These are phyloP conservation scores for Sclerurus mexicanus DNA, from an alignment of 2,113 vertebrate genomes.

Conservation along the genomic window DNA sequence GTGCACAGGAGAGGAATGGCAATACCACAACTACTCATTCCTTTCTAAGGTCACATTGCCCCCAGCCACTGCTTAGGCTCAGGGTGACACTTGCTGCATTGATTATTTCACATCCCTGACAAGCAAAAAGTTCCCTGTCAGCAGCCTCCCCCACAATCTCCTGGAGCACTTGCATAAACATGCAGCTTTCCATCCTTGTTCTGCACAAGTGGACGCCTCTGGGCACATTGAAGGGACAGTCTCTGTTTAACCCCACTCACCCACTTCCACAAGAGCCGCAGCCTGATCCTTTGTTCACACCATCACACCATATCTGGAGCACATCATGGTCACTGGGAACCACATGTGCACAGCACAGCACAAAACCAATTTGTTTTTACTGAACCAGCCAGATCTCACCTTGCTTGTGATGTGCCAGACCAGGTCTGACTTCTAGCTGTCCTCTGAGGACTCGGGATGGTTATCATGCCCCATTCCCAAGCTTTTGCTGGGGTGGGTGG, in stretches of 20 bases:
- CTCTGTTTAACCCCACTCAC: neutral
- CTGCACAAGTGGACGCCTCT: neutral
- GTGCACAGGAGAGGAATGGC: neutral
- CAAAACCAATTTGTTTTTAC: neutral
- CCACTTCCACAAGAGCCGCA: neutral
- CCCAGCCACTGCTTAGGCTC: neutral
- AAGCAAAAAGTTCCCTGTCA: neutral
- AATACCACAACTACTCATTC: neutral
- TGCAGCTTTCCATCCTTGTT: neutral
- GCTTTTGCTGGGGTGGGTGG: neutral
- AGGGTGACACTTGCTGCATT: neutral
- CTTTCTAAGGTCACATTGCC: neutral
- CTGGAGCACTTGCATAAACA: neutral
- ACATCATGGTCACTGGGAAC: neutral
- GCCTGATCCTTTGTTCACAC: neutral
- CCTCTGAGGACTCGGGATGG: neutral
- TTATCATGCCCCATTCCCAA: rapidly evolving
- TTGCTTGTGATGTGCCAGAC: neutral
- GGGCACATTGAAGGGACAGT: neutral
- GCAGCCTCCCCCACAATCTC: neutral
- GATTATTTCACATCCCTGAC: neutral
- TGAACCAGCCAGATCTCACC: neutral
- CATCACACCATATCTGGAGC: neutral
- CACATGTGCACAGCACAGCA: neutral
- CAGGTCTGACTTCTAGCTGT: neutral